Conservation (phyloP, 2,888 invertebrate genomes). For the Melanargia galathea region DNA sequence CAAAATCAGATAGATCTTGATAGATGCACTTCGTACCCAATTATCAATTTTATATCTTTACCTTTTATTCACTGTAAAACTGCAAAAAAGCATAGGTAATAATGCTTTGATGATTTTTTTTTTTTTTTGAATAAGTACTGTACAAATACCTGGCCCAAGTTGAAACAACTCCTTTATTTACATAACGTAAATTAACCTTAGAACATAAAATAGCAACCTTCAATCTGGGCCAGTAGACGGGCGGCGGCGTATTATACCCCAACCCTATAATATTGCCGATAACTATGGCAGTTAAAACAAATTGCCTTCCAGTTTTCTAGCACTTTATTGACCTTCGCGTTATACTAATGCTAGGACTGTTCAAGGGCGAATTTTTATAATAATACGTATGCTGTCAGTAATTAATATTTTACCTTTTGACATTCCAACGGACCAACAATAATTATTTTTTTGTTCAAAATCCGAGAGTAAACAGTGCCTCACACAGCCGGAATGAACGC, state of each 20-base stretch:
- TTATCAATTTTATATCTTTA: too few species aligned
- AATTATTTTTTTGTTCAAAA: too few species aligned
- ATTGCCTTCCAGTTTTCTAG: slow-evolving; percentile 31
- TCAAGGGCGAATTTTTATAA: slow-evolving; percentile 33
- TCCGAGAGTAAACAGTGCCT: too few species aligned
- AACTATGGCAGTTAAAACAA: slow-evolving; percentile 39
- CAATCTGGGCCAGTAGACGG: slow-evolving; percentile 27
- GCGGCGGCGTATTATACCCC: slow-evolving; percentile 18
- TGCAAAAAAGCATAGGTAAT: too few species aligned
- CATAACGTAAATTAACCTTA: too few species aligned
- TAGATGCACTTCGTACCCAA: too few species aligned
- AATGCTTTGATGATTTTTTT: too few species aligned
- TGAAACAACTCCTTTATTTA: neutral
- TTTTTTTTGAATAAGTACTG: too few species aligned
- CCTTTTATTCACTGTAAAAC: too few species aligned
- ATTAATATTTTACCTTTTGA: neutral
- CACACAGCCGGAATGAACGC: too few species aligned
- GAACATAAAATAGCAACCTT: slow-evolving; percentile 7
- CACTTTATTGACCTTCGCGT: slow-evolving; percentile 29
- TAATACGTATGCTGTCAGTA: neutral
- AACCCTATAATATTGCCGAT: slow-evolving; percentile 37
- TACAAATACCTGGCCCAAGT: too few species aligned
- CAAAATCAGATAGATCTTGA: too few species aligned
- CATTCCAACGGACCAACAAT: neutral
- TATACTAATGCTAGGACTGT: slow-evolving; percentile 33